Evolutionary conservation across 2,888 invertebrate genomes (phyloP), one percentile per base, ranked within the genome.

Genomic region (Lithophane semibrunnea): DNA sequence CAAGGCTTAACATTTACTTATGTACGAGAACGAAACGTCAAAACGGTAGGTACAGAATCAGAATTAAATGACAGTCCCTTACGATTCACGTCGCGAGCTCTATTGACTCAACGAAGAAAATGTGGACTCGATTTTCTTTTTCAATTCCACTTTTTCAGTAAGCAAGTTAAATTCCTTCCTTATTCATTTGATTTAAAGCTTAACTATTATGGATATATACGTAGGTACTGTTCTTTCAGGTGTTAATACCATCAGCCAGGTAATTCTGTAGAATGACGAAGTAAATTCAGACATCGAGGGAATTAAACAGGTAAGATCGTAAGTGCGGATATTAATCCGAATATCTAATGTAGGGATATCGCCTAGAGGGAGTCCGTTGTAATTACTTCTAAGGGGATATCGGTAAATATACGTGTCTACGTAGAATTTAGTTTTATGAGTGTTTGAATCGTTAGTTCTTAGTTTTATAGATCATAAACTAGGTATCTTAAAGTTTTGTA

Each of bases 271-370:
- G 88, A 94, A 92, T 92, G 91, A 88, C 86, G 86, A 81, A 90
- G 89, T 93, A 92, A 92, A 94, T 93, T 92, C 89, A 84, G 88
- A 88, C 89, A 90, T 92, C 85, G 90, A 90, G 90, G 82, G 89
- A 92, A 92, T 92, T 92, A 91, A 89, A 91, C 88, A 82, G 87
- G 83, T 86, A 77, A 86, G 88, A 87, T 90, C 87, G 80, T 88
- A 90, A 91, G 88, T 88, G 80, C 84, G 84, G 87, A 86, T 89
- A 91, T 92, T 91, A 91, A 91, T 91, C 89, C 89, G 82, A 84
- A 86, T 56, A 52, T 58, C 24, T 37, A 4, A 73, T 24, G 78
- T 60, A 80, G 75, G 86, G 88, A 89, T 88, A 89, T 85, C 63
- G 73, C 79, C 82, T 75, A 73, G 74, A 70, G 60, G 80, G 83